Evolutionary conservation across 2,113 vertebrate genomes (phyloP).

Genomic region (Poicephalus gulielmi): DNA sequence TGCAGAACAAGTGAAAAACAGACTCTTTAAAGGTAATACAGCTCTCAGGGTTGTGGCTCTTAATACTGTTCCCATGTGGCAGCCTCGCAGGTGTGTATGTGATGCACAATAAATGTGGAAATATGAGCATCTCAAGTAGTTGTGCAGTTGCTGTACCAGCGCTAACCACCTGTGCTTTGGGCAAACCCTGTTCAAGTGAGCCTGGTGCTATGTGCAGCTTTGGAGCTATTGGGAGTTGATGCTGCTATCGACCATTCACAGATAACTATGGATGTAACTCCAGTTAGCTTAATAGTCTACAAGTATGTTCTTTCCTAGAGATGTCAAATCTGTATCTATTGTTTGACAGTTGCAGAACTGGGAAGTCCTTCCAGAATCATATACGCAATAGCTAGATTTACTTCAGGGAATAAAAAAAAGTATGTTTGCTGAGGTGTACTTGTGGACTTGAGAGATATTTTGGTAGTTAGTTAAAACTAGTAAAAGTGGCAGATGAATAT

Average conservation of each 20-base stretch:
- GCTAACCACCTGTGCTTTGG: neutral
- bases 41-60: neutral
- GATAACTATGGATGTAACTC: neutral
- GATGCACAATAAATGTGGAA: neutral
- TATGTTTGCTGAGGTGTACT: neutral
- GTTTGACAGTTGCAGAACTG: neutral
- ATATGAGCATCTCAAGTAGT: neutral
- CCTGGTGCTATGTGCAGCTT: neutral
- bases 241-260: neutral
- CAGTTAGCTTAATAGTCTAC: neutral
- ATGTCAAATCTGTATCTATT: neutral
- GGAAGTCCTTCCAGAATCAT: neutral
- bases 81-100: neutral
- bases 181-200: neutral
- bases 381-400: neutral
- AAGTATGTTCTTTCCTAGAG: neutral
- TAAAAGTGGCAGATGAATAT: neutral
- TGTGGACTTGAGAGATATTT: neutral
- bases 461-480: neutral
- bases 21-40: neutral
- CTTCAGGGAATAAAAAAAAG: neutral
- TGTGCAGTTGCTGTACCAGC: neutral
- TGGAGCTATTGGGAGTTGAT: neutral
- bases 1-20: neutral
- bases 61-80: neutral